Conservation (phyloP, 2,888 invertebrate species). For the Plutella xylostella region DNA sequence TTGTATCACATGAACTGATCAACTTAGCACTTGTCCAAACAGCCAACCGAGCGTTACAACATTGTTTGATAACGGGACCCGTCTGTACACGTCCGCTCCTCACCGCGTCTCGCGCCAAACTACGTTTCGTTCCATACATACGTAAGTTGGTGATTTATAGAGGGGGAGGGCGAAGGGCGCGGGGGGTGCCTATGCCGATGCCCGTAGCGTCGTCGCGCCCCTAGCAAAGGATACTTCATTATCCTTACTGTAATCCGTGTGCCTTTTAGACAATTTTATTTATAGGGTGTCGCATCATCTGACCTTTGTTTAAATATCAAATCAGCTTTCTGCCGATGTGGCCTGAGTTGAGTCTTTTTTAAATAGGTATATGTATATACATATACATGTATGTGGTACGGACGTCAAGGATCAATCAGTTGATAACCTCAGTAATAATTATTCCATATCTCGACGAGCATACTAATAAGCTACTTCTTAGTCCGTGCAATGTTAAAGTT, state of each 20-base stretch:
- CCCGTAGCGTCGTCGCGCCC: slow-evolving; percentile 36
- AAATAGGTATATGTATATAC: too few relatives aligned
- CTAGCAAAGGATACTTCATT: slow-evolving; percentile 62
- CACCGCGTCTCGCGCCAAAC: slow-evolving; percentile 60
- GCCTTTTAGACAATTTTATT: slow-evolving; percentile 37
- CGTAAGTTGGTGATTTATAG: slow-evolving; percentile 47
- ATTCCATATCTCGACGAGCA: too few relatives aligned
- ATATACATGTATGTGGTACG: too few relatives aligned
- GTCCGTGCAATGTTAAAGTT: too few relatives aligned
- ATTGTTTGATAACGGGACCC: slow-evolving; percentile 35
- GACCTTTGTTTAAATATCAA: slow-evolving; percentile 6
- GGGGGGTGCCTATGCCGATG: slow-evolving; percentile 17
- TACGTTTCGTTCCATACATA: slow-evolving; percentile 46
- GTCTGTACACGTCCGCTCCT: slow-evolving; percentile 29
- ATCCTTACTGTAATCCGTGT: slow-evolving; percentile 63
- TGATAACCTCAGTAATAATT: too few relatives aligned
- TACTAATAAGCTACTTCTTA: too few relatives aligned
- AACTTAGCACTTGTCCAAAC: slow-evolving; percentile 68
- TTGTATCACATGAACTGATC: slow-evolving; percentile 65
- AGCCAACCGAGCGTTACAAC: slow-evolving; percentile 39
- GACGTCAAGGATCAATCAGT: too few relatives aligned
- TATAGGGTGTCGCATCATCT: neutral
- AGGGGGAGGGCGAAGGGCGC: slow-evolving; percentile 24
- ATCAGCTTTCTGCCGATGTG: too few relatives aligned
- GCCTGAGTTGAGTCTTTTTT: too few relatives aligned